Base-by-base conservation (phyloP, 2,888 invertebrate species). In the Alitta virens region DNA sequence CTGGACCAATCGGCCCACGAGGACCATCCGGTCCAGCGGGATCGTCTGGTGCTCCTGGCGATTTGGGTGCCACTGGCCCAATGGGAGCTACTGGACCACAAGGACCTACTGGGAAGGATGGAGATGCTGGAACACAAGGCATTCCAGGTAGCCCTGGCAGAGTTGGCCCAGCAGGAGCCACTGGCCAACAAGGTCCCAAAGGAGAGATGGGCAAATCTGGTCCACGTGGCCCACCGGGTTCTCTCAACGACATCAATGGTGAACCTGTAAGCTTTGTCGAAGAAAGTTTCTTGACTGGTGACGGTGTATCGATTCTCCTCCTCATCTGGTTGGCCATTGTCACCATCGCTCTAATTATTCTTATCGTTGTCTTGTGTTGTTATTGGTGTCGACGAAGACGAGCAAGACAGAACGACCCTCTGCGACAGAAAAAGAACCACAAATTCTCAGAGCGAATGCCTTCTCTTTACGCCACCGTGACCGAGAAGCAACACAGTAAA, bases 301-400 rank as follows among this genome's bases (percentile, higher is more conserved):
- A 46, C 18, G 33, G 12, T 12, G 12, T 50, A 1, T 27, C 43
- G 3, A 59, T 59, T 40, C 7, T 52, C 2, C 59, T 59, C n/a
- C 38, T 42, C 40, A 38, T 59, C 43, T 59, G 59, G 59, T 25
- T 51, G 18, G 59, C 38, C 24, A 1, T 59, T 24, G 9, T 59
- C 51, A 23, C 59, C 18, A 26, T 23, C 40, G 38, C 51, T n/a
- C 51, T 59, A 1, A 49, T 59, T 38, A 38, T 59, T 33, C 12
- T 59, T 23, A 38, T 51, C 40, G 51, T 59, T 51, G 16, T 21
- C 38, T 25, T 24, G 51, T 59, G 59, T 51, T 59, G 59, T 24
- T 25, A 26, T 23, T 51, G 33, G 33, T 59, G 59, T 24, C 38
- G 52, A 2, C 16, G 24, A 24, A 51, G 46, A 46, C 3, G n/a